Percentiles rank a stretch among this genome's conserved stretches.
Conservation (phyloP, 2,113 vertebrate species). For the Cyanoderma ruficeps region DNA sequence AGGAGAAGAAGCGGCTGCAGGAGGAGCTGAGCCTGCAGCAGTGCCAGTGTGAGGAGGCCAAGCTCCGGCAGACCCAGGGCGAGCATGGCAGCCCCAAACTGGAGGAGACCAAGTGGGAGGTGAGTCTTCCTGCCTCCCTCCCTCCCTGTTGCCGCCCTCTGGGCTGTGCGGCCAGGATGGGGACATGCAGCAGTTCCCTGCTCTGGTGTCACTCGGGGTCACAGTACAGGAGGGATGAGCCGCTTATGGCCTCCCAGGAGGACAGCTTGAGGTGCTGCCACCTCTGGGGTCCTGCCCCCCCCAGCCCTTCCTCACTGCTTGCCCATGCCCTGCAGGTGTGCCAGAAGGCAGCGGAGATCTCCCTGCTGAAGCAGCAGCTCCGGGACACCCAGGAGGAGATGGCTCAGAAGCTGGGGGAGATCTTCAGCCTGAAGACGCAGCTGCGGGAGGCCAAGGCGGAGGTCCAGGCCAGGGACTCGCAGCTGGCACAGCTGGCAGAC, state of each 20-base stretch:
- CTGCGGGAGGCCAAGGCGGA: constrained; percentile 85
- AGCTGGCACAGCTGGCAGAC: constrained; percentile 83
- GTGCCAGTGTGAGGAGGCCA: constrained; percentile 70
- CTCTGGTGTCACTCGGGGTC: background rate
- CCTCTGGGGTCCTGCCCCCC: background rate
- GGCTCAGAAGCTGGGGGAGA: constrained; percentile 91
- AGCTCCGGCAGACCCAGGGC: constrained; percentile 55
- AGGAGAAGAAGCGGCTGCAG: constrained; percentile 88
- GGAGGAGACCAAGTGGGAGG: constrained; percentile 96
- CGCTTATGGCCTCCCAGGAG: background rate
- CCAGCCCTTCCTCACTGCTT: background rate
- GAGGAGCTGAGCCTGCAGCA: constrained; percentile 84
- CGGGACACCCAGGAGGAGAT: constrained; percentile 93
- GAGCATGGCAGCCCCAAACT: constrained; percentile 75
- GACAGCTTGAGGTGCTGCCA: background rate
- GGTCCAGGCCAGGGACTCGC: constrained; percentile 81
- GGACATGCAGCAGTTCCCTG: background rate
- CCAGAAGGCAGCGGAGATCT: constrained; percentile 95
- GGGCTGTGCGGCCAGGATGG: background rate
- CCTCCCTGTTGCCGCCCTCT: background rate
- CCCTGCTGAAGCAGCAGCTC: constrained; percentile 94
- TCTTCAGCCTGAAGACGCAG: constrained; percentile 93
- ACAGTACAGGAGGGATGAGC: rapidly evolving
- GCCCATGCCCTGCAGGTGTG: constrained; percentile 71
- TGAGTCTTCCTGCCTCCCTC: constrained; percentile 38